phyloP scores from a whole-genome alignment of 2,888 invertebrate genomes.

The Lasioglossum leucozonium region DNA sequence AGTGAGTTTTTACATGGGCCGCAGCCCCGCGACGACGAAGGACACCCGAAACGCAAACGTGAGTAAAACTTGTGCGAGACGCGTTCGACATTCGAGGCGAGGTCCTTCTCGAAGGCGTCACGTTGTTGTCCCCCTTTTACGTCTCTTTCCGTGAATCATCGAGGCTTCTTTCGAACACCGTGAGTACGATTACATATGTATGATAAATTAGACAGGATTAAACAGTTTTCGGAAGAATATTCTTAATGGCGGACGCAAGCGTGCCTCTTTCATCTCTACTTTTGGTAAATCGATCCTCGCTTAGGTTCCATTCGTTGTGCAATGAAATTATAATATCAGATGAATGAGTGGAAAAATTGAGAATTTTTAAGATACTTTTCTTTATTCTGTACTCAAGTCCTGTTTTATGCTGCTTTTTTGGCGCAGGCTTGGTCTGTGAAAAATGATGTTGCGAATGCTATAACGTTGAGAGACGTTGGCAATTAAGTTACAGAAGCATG shows the following conservation, averaged over 20 bases:
- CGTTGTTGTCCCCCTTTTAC: background rate
- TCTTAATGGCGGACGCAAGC: background rate
- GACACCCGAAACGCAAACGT: conserved; percentile 21
- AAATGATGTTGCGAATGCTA: background rate
- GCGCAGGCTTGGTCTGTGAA: background rate
- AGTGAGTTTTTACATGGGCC: conserved; percentile 14
- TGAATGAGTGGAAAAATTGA: background rate
- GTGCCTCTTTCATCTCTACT: background rate
- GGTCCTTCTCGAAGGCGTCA: background rate
- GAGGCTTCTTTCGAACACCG: background rate
- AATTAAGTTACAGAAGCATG: background rate
- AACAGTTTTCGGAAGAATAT: background rate
- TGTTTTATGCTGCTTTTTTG: background rate
- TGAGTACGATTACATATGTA: background rate
- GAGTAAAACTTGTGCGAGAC: conserved; percentile 28
- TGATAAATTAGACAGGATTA: background rate
- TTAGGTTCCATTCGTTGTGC: background rate
- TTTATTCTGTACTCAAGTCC: background rate
- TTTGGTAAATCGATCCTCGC: background rate
- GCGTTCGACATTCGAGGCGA: conserved; percentile 7
- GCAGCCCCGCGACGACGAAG: background rate
- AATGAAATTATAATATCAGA: background rate
- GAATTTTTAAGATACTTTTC: background rate
- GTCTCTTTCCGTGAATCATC: background rate
- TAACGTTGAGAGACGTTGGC: background rate